phyloP scores from a whole-genome alignment of 2,113 vertebrate species.

The Corythornis madagascariensis region DNA sequence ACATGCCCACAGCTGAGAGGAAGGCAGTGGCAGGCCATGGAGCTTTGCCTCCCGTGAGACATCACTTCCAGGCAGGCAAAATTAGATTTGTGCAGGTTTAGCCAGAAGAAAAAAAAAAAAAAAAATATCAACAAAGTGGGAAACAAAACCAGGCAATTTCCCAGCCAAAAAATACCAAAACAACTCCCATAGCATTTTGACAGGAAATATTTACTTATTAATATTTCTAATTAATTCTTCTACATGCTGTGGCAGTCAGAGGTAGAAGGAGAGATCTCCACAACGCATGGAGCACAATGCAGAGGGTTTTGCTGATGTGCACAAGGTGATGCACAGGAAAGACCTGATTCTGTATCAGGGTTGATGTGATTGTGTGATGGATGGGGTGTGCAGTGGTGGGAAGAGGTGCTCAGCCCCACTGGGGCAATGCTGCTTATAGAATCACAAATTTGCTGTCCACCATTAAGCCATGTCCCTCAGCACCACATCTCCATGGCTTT shows the following conservation, averaged over 20 bases:
- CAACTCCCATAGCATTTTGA: not conserved
- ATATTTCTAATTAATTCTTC: not conserved
- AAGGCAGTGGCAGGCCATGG: rapidly evolving
- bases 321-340: not conserved
- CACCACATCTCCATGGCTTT: no score
- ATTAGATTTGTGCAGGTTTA: not conserved
- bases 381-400: not conserved
- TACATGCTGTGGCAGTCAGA: not conserved
- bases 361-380: not conserved
- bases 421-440: not conserved
- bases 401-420: not conserved
- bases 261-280: not conserved
- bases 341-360: not conserved
- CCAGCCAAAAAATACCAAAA: not conserved
- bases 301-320: not conserved
- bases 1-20: not conserved
- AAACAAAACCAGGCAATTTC: not conserved
- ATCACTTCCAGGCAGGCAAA: not conserved
- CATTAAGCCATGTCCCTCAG: no score
- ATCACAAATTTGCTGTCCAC: no score
- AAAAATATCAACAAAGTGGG: not conserved
- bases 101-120: not conserved
- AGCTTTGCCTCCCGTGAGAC: not conserved
- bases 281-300: not conserved
- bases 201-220: not conserved